Percentiles rank a stretch among this genome's conserved stretches.
These are phyloP conservation scores for Andrena minutula DNA, from an alignment of 2,888 invertebrate species.

Conservation along the genomic window DNA sequence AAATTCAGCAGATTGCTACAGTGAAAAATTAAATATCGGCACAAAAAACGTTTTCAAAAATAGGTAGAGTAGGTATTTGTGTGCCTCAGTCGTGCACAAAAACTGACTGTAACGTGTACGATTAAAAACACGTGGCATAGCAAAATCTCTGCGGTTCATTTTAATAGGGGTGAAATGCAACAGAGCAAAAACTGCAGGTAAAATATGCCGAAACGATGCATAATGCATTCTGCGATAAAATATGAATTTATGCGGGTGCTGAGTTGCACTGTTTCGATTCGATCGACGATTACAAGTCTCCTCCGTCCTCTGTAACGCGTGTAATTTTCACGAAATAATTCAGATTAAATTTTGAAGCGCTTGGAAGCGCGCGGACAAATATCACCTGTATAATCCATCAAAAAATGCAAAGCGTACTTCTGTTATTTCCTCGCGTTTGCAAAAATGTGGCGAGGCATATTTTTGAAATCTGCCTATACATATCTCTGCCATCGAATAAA, in stretches of 20 bases:
- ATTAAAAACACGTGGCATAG: slow-evolving; percentile 63
- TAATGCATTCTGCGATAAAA: slow-evolving; percentile 71
- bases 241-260: slow-evolving; percentile 73
- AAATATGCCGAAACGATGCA: slow-evolving; percentile 70
- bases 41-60: slow-evolving; percentile 14
- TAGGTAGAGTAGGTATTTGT: slow-evolving; percentile 11
- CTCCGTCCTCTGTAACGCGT: slow-evolving; percentile 59
- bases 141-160: slow-evolving; percentile 61
- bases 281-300: slow-evolving; percentile 66
- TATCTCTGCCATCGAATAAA: background rate
- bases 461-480: slow-evolving; percentile 3
- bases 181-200: slow-evolving; percentile 67
- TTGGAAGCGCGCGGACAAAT: slow-evolving; percentile 50
- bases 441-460: slow-evolving; percentile 30
- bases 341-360: slow-evolving; percentile 60
- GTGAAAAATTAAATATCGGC: slow-evolving; percentile 35
- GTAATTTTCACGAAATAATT: slow-evolving; percentile 68
- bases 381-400: slow-evolving; percentile 50
- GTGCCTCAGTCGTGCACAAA: slow-evolving; percentile 32
- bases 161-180: slow-evolving; percentile 62
- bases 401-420: slow-evolving; percentile 47
- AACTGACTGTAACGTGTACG: slow-evolving; percentile 55
- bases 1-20: slow-evolving; percentile 5
- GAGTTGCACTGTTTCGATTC: slow-evolving; percentile 64
- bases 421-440: slow-evolving; percentile 18